These are phyloP conservation scores for Jordanella pulchra DNA, from an alignment of 2,797 vertebrate species.

Conservation along the genomic window DNA sequence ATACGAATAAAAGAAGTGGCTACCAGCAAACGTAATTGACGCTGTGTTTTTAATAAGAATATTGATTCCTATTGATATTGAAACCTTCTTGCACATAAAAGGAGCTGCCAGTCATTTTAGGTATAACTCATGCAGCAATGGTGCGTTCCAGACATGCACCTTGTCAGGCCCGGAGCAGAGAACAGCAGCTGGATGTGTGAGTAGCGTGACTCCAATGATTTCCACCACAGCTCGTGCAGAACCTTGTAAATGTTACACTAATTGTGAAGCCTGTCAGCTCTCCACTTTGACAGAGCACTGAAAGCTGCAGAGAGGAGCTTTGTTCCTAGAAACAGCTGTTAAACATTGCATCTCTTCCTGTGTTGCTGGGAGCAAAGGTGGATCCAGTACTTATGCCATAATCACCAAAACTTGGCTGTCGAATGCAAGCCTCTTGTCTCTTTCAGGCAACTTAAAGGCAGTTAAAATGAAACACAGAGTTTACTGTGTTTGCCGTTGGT, in stretches of 20 bases:
- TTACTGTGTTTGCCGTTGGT: constrained; percentile 28
- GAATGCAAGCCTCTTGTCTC: constrained; percentile 47
- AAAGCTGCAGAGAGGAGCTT: constrained; percentile 51
- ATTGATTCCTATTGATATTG: background rate
- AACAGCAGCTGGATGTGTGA: constrained; percentile 69
- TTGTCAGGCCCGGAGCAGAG: constrained; percentile 54
- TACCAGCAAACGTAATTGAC: background rate
- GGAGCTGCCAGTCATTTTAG: constrained; percentile 28
- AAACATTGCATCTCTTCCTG: constrained; percentile 38
- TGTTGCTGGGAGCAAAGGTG: constrained; percentile 57
- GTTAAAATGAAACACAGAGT: constrained; percentile 51
- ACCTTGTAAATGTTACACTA: constrained; percentile 73
- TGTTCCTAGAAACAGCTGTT: constrained; percentile 61
- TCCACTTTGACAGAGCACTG: constrained; percentile 57
- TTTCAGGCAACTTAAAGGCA: constrained; percentile 42
- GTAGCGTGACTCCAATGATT: constrained; percentile 72
- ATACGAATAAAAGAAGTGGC: constrained; percentile 22
- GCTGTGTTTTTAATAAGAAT: background rate
- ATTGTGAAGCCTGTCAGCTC: constrained; percentile 72
- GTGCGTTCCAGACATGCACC: constrained; percentile 55
- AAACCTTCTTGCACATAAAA: constrained; percentile 11
- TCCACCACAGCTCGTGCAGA: constrained; percentile 60
- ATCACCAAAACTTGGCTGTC: constrained; percentile 44
- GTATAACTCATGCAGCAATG: constrained; percentile 32
- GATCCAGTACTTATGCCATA: constrained; percentile 27